Base-by-base conservation (phyloP, 2,797 vertebrate genomes). In the Sorex maritimensis region DNA sequence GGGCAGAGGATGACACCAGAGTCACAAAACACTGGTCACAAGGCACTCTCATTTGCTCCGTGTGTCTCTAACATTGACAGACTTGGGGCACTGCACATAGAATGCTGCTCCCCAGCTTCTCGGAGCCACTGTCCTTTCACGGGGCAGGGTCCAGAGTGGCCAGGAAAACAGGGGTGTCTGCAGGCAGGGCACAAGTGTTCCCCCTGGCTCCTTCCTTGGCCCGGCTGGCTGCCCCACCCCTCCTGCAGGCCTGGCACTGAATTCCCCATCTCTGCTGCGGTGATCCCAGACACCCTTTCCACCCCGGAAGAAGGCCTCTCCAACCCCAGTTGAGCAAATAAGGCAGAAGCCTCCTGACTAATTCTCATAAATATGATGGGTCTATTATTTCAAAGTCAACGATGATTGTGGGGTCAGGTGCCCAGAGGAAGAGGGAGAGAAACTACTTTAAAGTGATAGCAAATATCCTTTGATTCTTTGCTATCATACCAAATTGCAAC, bases 361-460 rank as follows among this genome's bases (percentile, higher is more conserved):
- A 93, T 94, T 92, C 95, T 82, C 72, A 0, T 94, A 92, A 92
- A 94, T 92, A 94, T 81, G 79, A 84, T 63, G 88, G 77, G 87
- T 86, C 95, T 96, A 79, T 94, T 90, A 94, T 95, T 95, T 94
- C 96, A 91, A 94, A 97, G 90, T 81, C 96, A 49, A 92, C 1
- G 2, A 84, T 95, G 94, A 94, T 85, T 92, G 91, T 75, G 68
- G 92, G 82, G 96, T 94, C 91, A 91, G 96, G 95, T 81, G 83
- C 69, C 94, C 85, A 23, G 93, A 93, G 92, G 68, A 78, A 90
- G 86, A 94, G 80, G 73, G 94, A 90, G 89, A 92, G 87, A 92
- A 85, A 89, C 26, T 49, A 46, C 92, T 95, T 91, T 93, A 80
- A 86, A 94, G 92, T 23, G 92, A 90, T 52, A 94, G 95, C 93